A percentile compares a stretch with the other conserved stretches of the same genome.
phyloP scores from a whole-genome alignment of 1,140 invertebrate species.

The Ericerus pela region DNA sequence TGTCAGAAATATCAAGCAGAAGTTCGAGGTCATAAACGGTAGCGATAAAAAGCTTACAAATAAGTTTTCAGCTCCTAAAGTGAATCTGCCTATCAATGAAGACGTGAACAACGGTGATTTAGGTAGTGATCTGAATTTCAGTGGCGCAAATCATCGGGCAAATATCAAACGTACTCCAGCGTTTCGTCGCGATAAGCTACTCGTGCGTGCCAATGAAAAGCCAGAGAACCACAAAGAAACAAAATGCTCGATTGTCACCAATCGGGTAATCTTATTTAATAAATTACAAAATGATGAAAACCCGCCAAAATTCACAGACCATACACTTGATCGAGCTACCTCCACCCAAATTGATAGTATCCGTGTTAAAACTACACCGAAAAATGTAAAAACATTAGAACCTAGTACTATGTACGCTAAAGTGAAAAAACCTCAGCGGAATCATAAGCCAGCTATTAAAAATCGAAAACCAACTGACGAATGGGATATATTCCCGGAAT shows the following conservation, averaged over 20 bases:
- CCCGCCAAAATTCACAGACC: too few relatives aligned
- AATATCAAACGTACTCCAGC: conserved; percentile 29
- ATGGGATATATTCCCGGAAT: too few relatives aligned
- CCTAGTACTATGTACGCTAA: too few relatives aligned
- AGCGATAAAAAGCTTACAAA: not conserved
- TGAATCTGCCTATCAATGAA: not conserved
- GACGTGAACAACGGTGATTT: not conserved
- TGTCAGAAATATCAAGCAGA: not conserved
- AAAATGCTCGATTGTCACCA: not conserved
- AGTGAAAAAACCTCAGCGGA: too few relatives aligned
- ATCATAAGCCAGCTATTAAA: too few relatives aligned
- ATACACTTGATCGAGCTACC: too few relatives aligned
- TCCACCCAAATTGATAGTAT: too few relatives aligned
- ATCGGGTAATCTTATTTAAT: not conserved
- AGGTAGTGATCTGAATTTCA: too few relatives aligned
- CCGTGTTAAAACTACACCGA: too few relatives aligned
- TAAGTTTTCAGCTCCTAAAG: not conserved
- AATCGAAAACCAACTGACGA: too few relatives aligned
- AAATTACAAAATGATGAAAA: not conserved
- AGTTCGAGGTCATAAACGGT: not conserved
- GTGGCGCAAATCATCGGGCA: not conserved
- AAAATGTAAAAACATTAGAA: too few relatives aligned
- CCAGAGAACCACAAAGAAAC: not conserved
- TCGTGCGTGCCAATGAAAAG: not conserved
- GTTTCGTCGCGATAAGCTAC: conserved; percentile 13